Percentiles rank a stretch among this genome's conserved stretches.
Evolutionary conservation across 2,888 invertebrate species (phyloP).

Genomic region (Gasteruption jaculator): DNA sequence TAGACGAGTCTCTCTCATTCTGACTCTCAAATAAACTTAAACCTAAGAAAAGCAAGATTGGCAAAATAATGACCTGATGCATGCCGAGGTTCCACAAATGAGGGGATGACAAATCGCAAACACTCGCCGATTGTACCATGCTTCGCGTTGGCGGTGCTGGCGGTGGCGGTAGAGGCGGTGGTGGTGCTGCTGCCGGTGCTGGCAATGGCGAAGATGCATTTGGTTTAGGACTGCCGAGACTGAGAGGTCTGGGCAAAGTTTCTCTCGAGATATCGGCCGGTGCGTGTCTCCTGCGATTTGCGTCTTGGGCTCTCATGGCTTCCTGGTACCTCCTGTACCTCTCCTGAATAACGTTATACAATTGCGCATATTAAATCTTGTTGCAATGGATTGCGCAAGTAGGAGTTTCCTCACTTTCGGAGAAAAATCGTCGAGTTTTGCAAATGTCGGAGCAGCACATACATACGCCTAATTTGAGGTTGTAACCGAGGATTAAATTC

Average conservation of each 20-base stretch:
- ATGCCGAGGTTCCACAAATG: constrained; percentile 49
- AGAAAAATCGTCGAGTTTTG: no score
- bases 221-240: constrained; percentile 34
- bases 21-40: no score
- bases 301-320: constrained; percentile 58
- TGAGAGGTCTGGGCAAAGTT: constrained; percentile 32
- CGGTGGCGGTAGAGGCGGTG: constrained; percentile 25
- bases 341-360: constrained; percentile 32
- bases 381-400: no score
- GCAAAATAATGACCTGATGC: constrained; percentile 57
- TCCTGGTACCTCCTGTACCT: constrained; percentile 52
- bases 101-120: constrained; percentile 42
- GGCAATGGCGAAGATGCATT: constrained; percentile 23
- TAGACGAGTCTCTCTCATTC: no score
- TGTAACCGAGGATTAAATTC: no score
- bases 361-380: background rate
- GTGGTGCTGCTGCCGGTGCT: no score
- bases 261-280: constrained; percentile 33
- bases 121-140: constrained; percentile 46
- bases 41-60: no score
- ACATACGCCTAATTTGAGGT: no score
- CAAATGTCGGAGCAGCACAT: no score
- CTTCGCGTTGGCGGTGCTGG: constrained; percentile 36
- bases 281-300: constrained; percentile 42
- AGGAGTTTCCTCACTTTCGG: no score